Percentiles rank a stretch among this genome's conserved stretches.
phyloP scores from a whole-genome alignment of 2,113 vertebrate genomes.

The Vidua chalybeata region DNA sequence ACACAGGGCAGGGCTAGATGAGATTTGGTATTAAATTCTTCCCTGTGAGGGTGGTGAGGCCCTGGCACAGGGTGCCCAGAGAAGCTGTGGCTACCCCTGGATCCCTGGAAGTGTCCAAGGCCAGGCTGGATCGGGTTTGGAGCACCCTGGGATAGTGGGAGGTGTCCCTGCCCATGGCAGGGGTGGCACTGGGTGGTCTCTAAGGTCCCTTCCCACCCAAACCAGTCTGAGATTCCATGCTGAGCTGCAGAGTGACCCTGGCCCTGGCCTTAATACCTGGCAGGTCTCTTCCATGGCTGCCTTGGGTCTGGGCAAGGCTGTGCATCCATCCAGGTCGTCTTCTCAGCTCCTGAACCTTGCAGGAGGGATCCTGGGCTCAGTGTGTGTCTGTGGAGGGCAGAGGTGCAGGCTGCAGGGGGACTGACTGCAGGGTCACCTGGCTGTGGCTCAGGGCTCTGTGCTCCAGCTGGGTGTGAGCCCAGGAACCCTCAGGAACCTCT shows the following conservation, averaged over 20 bases:
- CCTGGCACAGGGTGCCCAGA: not conserved
- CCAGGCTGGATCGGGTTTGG: fast-evolving
- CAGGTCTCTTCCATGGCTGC: not conserved
- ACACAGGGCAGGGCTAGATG: fast-evolving
- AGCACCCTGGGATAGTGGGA: fast-evolving
- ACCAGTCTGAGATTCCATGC: not conserved
- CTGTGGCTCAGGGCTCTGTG: not conserved
- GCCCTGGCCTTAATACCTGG: not conserved
- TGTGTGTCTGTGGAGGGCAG: not conserved
- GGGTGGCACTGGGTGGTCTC: not conserved
- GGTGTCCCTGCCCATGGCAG: not conserved
- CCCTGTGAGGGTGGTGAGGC: fast-evolving
- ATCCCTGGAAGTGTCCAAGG: not conserved
- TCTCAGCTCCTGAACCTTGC: not conserved
- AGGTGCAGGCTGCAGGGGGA: not conserved
- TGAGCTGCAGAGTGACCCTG: not conserved
- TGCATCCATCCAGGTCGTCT: fast-evolving
- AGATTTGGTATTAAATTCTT: not conserved
- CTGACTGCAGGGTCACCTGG: fast-evolving
- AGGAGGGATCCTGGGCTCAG: not conserved
- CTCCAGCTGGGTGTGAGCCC: not conserved
- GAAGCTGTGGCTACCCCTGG: not conserved
- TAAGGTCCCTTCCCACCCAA: not conserved
- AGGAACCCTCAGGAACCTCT: not conserved
- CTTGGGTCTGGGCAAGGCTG: not conserved